phyloP scores from a whole-genome alignment of 37 sponge, comb jelly and placozoan genomes.

The Axinella damicornis region DNA sequence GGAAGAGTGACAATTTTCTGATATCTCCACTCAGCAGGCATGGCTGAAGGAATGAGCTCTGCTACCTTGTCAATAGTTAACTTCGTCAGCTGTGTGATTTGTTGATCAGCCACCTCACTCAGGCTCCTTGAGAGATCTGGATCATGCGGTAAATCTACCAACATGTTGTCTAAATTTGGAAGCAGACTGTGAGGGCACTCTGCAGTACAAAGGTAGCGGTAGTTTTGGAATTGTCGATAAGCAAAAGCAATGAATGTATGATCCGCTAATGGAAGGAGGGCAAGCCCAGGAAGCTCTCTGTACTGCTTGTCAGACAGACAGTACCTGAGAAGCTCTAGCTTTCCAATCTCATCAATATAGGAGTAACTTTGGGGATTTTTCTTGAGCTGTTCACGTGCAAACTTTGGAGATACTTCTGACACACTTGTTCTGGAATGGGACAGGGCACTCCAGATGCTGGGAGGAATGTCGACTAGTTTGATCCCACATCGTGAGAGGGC shows the following conservation, averaged over 20 bases:
- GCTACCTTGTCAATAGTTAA: not conserved
- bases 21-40: constrained; percentile 6
- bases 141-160: constrained; percentile 8
- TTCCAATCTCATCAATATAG: constrained; percentile 1
- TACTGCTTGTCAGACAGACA: constrained; percentile 50
- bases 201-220: constrained; percentile 23
- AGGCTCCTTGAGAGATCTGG: not conserved
- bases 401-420: constrained; percentile 23
- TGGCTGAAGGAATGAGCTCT: not conserved
- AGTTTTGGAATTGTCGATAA: not conserved
- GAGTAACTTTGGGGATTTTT: constrained; percentile 11
- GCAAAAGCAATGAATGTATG: constrained; percentile 33
- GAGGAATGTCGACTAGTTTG: constrained; percentile 25
- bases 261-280: constrained; percentile 55
- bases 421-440: not conserved
- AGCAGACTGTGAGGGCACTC: constrained; percentile 32
- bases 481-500: constrained; percentile 37
- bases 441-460: constrained; percentile 19
- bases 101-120: constrained; percentile 6
- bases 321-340: constrained; percentile 47
- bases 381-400: constrained; percentile 2
- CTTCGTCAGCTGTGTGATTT: constrained; percentile 21
- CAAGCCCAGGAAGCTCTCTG: constrained; percentile 33
- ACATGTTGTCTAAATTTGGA: constrained; percentile 14
- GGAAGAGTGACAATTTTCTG: not conserved